phyloP scores from a whole-genome alignment of 2,797 vertebrate species.

The Amphiprion clarkii region DNA sequence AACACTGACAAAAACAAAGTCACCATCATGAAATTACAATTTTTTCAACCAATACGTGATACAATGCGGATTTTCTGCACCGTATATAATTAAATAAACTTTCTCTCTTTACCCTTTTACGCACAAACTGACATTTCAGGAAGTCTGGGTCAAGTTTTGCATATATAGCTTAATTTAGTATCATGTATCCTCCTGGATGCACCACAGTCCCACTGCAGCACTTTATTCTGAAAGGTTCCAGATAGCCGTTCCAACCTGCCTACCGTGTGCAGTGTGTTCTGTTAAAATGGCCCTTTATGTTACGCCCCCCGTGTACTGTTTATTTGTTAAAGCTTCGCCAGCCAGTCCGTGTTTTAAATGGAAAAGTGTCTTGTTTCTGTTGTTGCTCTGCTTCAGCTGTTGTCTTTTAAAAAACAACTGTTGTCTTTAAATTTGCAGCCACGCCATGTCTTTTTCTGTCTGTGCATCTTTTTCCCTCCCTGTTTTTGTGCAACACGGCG shows the following conservation, averaged over 20 bases:
- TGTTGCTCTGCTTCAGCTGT: conserved; percentile 76
- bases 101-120: not conserved
- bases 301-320: conserved; percentile 58
- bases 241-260: conserved; percentile 21
- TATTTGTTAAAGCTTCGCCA: conserved; percentile 59
- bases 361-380: conserved; percentile 66
- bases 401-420: conserved; percentile 73
- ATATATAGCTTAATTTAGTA: not conserved
- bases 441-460: conserved; percentile 74
- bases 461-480: conserved; percentile 52
- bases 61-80: not conserved
- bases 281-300: conserved; percentile 55
- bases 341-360: conserved; percentile 58
- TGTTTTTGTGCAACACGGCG: conserved; percentile 55
- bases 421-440: conserved; percentile 83
- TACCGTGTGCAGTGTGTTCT: conserved; percentile 47
- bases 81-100: not conserved
- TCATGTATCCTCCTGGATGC: not conserved
- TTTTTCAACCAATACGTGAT: not conserved
- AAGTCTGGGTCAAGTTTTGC: not conserved
- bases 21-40: not conserved
- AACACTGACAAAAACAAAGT: not conserved
- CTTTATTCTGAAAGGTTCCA: not conserved
- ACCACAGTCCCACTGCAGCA: not conserved
- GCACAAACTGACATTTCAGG: not conserved